Conservation (phyloP, 2,888 invertebrate species). For the Mechanitis messenoides region DNA sequence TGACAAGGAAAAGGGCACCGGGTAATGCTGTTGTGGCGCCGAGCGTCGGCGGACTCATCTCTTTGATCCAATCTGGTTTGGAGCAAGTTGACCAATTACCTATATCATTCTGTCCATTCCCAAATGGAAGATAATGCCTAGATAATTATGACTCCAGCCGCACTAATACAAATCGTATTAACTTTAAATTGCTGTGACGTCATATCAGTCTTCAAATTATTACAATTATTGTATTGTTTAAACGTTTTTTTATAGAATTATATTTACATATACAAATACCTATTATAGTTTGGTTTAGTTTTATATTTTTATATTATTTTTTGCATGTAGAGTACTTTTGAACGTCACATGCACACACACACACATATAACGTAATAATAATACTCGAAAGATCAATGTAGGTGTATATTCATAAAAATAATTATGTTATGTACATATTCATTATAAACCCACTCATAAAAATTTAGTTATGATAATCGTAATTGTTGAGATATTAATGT, state of each 20-base stretch:
- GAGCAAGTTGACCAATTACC: constrained; percentile 71
- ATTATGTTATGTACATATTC: no score
- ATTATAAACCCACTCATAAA: no score
- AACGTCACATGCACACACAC: no score
- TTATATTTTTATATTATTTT: background rate
- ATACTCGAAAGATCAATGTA: background rate
- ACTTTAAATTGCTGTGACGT: constrained; percentile 53
- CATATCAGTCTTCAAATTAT: constrained; percentile 35
- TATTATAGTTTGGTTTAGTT: background rate
- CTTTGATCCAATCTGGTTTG: constrained; percentile 65
- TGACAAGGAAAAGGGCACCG: constrained; percentile 77
- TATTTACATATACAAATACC: no score
- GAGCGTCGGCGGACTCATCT: constrained; percentile 59
- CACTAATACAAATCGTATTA: constrained; percentile 53
- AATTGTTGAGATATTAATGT: constrained; percentile 43
- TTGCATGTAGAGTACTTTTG: no score
- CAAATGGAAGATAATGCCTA: constrained; percentile 75
- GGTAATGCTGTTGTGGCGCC: constrained; percentile 72
- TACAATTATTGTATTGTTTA: constrained; percentile 2
- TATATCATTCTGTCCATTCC: constrained; percentile 68
- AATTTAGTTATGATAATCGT: constrained; percentile 67
- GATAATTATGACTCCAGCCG: constrained; percentile 71
- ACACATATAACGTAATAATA: no score
- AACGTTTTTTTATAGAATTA: background rate
- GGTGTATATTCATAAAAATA: background rate